Evolutionary conservation across 37 sponge, comb jelly and placozoan species (phyloP), one percentile per base, ranked within the genome.

Genomic region (Lycopodina hypogea): DNA sequence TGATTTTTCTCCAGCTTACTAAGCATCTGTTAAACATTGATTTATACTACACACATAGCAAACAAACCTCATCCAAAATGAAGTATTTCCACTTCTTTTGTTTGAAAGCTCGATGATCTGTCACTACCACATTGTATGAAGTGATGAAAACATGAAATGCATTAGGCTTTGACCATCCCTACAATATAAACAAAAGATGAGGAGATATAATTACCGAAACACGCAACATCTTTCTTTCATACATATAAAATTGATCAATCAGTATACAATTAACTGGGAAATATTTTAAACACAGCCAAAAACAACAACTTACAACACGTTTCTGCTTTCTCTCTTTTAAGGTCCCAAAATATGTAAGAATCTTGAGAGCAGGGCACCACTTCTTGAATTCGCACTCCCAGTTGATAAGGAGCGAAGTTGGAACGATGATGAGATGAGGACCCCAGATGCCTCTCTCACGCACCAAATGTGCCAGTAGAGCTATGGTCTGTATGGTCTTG

Each of bases 281-380:
- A n/a, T n/a, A n/a, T n/a, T n/a, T n/a, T n/a, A n/a, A n/a, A n/a
- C n/a, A n/a, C n/a, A n/a, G n/a, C n/a, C n/a, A n/a, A n/a, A n/a
- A n/a, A 12, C 48, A 4, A 45, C 4, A 30, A 73, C 74, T 56
- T 78, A 93, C 96, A 60, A 91, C 75, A 80, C 99, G 73, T 61
- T 96, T 96, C 60, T 91, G 89, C 51, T 88, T 90, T 42, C 99
- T 79, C 56, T 96, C 99, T 73, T 99, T 99, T 71, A 84, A 74
- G 71, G 88, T 74, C 28, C 99, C 99, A 82, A 90, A 96, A 85
- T 99, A 99, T 42, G 96, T 93, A 61, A 99, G 82, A 45, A 99
- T 87, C 77, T 99, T 99, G 87, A 99, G 93, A 56, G 94, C 96
- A n/a, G 99, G 99, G 30, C 96, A 93, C 99, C 99, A 99, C 68